Percentiles rank a stretch among this genome's conserved stretches.
phyloP scores from a whole-genome alignment of 1,140 invertebrate species.

The Caenorhabditis tropicalis region DNA sequence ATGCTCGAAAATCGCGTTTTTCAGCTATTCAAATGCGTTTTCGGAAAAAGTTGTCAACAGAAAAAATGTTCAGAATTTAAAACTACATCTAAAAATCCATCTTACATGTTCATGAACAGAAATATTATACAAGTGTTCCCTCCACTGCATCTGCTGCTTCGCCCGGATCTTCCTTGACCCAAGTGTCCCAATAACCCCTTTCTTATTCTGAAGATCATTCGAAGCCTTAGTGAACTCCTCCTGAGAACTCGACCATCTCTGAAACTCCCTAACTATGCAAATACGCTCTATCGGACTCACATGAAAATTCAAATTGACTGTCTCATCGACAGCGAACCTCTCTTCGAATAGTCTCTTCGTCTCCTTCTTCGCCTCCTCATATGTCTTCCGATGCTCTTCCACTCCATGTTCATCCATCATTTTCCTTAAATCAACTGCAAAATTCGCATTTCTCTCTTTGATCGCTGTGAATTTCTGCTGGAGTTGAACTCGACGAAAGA shows the following conservation, averaged over 20 bases:
- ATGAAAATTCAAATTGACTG: slow-evolving; percentile 30
- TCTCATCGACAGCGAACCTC: not conserved
- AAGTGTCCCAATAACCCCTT: not conserved
- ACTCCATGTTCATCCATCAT: not conserved
- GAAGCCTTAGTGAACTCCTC: slow-evolving; percentile 14
- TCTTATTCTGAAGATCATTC: not conserved
- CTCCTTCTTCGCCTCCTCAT: not conserved
- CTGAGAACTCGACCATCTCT: not conserved
- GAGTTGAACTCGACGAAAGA: not conserved
- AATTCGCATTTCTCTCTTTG: slow-evolving; percentile 11
- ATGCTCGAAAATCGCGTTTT: too few relatives aligned
- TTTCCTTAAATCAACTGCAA: not conserved
- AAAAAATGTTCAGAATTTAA: not conserved
- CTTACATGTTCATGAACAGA: slow-evolving; percentile 6
- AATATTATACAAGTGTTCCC: slow-evolving; percentile 13
- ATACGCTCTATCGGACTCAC: not conserved
- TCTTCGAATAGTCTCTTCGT: not conserved
- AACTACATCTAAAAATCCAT: not conserved
- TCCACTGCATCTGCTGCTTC: slow-evolving; percentile 19
- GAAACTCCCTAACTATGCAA: not conserved
- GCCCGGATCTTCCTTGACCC: slow-evolving; percentile 11
- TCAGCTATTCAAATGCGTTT: too few relatives aligned
- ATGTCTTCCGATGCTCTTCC: not conserved
- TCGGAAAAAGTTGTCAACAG: not conserved
- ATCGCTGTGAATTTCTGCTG: not conserved